Evolutionary conservation across 2,888 invertebrate genomes (phyloP), one percentile per base, ranked within the genome.

Genomic region (Campaea margaritaria): DNA sequence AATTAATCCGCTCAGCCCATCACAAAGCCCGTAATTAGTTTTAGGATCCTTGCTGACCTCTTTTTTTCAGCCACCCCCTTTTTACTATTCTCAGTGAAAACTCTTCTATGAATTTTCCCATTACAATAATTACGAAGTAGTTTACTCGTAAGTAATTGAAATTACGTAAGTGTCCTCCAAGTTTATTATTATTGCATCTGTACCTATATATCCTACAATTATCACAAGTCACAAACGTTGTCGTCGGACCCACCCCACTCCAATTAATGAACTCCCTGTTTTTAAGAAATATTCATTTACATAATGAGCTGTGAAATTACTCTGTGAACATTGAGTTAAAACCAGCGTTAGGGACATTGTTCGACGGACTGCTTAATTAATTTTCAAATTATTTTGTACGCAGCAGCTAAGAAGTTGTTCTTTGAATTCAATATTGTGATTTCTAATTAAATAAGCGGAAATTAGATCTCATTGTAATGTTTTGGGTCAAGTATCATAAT

Each of bases 241-340:
- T 38, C 44, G 49, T 48, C 48, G 31, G 42, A n/a, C 51, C 27
- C 58, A 48, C 31, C 58, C 47, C 43, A 55, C 47, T 67, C 49
- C 45, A 55, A 61, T 49, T 59, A 52, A 58, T 51, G 48, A 64
- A 65, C 62, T 62, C 52, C 45, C 71, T 74, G 72, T 74, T 78
- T 75, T 76, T 76, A 74, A 81, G 73, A 74, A 78, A 75, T 73
- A 75, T 69, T 77, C 76, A 79, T 79, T 74, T 74, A 73, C 72
- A 76, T 81, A 79, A 79, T 79, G 77, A 74, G 72, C 73, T 73
- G 67, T 65, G 68, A 74, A 79, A 78, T 77, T 73, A 74, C 73
- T 73, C 54, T 57, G 59, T 62, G 74, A 76, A 71, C 73, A 73
- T 70, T 73, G 72, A 77, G 75, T 76, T 73, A 75, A 75, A 75